phyloP scores from a whole-genome alignment of 2,797 vertebrate species.

The Argentina silus region DNA sequence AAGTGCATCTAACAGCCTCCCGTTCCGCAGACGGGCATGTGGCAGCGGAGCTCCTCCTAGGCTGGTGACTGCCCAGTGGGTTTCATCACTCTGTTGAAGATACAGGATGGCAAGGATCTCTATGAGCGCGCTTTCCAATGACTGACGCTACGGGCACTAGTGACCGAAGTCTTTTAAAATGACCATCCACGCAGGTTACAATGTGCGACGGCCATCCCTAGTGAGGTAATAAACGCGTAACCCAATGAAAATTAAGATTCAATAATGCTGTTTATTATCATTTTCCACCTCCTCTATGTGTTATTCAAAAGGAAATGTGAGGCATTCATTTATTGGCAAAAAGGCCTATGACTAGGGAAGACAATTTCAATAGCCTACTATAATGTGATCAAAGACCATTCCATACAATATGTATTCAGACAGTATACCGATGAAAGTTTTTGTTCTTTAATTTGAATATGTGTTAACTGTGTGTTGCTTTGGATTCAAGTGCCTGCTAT shows the following conservation, averaged over 20 bases:
- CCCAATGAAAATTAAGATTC: constrained; percentile 21
- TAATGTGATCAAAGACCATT: too few relatives aligned
- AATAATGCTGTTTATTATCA: background rate
- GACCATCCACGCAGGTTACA: background rate
- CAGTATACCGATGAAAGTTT: too few relatives aligned
- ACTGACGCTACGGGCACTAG: background rate
- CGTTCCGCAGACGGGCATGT: constrained; percentile 48
- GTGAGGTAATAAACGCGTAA: constrained; percentile 22
- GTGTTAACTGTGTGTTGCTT: too few relatives aligned
- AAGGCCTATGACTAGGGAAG: too few relatives aligned
- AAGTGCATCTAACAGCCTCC: constrained; percentile 66
- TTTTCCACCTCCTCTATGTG: background rate
- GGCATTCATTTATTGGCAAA: background rate
- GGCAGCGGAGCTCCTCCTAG: constrained; percentile 70
- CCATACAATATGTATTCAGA: too few relatives aligned
- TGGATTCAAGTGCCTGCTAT: too few relatives aligned
- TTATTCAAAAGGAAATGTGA: background rate
- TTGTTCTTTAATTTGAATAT: too few relatives aligned
- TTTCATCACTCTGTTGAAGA: constrained; percentile 45
- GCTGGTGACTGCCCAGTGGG: constrained; percentile 38
- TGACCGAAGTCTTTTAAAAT: background rate
- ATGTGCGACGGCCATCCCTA: background rate
- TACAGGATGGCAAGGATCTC: constrained; percentile 14
- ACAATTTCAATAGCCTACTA: too few relatives aligned
- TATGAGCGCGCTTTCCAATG: background rate